Base-by-base conservation (phyloP, 2,797 vertebrate species). In the Cephalopachus bancanus region DNA sequence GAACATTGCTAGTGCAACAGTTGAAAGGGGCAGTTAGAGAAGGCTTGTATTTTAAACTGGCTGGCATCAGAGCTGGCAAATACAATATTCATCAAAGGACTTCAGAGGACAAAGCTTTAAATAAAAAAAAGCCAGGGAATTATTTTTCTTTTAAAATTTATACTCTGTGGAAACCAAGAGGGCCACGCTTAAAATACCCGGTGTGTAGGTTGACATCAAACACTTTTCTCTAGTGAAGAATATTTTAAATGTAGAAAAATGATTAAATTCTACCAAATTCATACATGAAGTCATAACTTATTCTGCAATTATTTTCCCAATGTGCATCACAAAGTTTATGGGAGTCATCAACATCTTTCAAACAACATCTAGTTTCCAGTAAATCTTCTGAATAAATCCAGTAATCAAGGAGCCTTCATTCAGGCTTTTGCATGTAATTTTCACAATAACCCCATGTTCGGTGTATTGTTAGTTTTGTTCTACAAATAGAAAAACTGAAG, bases 31-130 rank as follows among this genome's bases (percentile, higher is more conserved):
- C 53, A 94, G 97, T 97, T 96, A 59, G n/a, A 96, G 96, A 97
- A 94, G 93, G 83, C 33, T 86, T 97, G 96, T 89, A 22, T 96
- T 98, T 98, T 53, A 98, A 96, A 88, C 55, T 44, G 0, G 1
- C 95, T 98, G 60, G 3, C 94, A 96, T 97, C 97, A 98, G 96
- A 90, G 80, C 92, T 96, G 92, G 98, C 97, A 98, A 98, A 98
- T 98, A 97, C 92, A 98, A 96, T 97, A 98, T 97, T 98, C 98
- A 98, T 90, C 97, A 93, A 97, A 98, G 55, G 80, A 92, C 96
- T 98, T 93, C 94, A 96, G 97, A 96, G 97, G 90, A 97, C 94
- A 98, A 94, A 96, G 78, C 11, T 57, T 80, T 94, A 96, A 96
- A 96, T 44, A 30, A 93, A 96, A 93, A 96, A 96, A 93, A 49